These are phyloP conservation scores for Ceraclea dissimilis DNA, from an alignment of 2,888 invertebrate genomes.

Conservation along the genomic window DNA sequence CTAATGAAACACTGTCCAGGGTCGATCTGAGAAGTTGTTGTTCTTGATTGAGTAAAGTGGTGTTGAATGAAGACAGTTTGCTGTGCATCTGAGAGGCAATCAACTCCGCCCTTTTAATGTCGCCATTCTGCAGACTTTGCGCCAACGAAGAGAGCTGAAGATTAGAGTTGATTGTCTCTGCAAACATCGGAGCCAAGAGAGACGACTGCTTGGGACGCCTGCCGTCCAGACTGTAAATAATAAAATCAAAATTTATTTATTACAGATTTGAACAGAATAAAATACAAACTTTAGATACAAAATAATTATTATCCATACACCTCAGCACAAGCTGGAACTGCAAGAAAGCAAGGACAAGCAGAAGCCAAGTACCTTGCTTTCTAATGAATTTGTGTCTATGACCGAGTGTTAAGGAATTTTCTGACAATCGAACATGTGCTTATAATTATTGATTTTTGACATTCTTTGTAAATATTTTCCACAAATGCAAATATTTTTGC, in stretches of 20 bases:
- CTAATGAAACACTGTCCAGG: conserved; percentile 2
- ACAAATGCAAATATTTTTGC: too few relatives aligned
- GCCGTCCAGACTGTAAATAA: conserved; percentile 11
- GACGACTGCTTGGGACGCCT: conserved; percentile 35
- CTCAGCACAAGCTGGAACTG: too few relatives aligned
- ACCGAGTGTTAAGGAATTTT: too few relatives aligned
- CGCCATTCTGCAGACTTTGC: background rate
- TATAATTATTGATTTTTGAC: too few relatives aligned
- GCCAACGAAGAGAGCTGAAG: conserved; percentile 28
- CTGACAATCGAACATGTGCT: too few relatives aligned
- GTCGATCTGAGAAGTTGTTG: conserved; percentile 6
- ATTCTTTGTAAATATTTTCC: too few relatives aligned
- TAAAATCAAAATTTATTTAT: background rate
- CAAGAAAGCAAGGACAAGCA: too few relatives aligned
- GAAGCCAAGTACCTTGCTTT: too few relatives aligned
- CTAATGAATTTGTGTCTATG: too few relatives aligned
- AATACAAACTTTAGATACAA: too few relatives aligned
- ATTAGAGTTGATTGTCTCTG: conserved; percentile 42
- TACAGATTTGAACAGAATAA: background rate
- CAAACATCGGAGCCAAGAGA: conserved; percentile 56
- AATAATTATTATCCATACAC: too few relatives aligned
- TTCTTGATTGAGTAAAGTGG: background rate
- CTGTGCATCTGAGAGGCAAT: background rate
- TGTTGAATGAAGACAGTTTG: background rate
- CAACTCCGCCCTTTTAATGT: background rate